A percentile compares a stretch with the other conserved stretches of the same genome.
phyloP scores from a whole-genome alignment of 2,797 vertebrate species.

The Yasuhikotakia modesta region DNA sequence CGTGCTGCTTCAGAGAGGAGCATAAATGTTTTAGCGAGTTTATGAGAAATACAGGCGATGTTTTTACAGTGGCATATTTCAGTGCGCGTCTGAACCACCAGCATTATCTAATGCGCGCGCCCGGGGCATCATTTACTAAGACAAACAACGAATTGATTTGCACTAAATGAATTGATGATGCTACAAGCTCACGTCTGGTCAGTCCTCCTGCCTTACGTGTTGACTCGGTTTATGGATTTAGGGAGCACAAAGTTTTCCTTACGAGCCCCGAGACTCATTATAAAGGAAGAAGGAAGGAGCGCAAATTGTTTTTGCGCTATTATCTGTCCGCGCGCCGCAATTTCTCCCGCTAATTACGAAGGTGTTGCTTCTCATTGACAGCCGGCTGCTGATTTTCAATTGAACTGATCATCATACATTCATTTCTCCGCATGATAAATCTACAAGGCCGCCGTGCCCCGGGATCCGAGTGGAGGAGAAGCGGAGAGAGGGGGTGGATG shows the following conservation, averaged over 20 bases:
- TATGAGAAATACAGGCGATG: slow-evolving; percentile 54
- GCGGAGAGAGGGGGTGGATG: slow-evolving; percentile 60
- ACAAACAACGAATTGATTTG: slow-evolving; percentile 41
- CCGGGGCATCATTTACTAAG: slow-evolving; percentile 20
- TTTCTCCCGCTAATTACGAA: slow-evolving; percentile 99
- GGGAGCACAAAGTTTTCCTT: slow-evolving; percentile 98
- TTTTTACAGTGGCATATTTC: slow-evolving; percentile 21
- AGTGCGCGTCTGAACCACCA: background rate
- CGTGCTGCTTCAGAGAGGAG: slow-evolving; percentile 28
- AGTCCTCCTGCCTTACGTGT: slow-evolving; percentile 81
- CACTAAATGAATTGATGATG: slow-evolving; percentile 41
- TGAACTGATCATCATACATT: slow-evolving; percentile 99
- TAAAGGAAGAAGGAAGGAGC: slow-evolving; percentile 77
- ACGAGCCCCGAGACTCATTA: slow-evolving; percentile 94
- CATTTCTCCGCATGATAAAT: slow-evolving; percentile 99
- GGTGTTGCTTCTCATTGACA: slow-evolving; percentile 98
- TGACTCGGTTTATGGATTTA: slow-evolving; percentile 82
- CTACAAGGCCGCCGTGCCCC: slow-evolving; percentile 93
- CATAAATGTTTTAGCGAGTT: slow-evolving; percentile 46
- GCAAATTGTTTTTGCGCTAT: slow-evolving; percentile 95
- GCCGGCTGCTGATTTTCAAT: slow-evolving; percentile 99
- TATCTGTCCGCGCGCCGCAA: slow-evolving; percentile 96
- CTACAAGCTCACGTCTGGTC: slow-evolving; percentile 18
- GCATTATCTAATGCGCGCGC: slow-evolving; percentile 9
- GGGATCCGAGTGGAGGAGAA: slow-evolving; percentile 92